Base-by-base conservation (phyloP, 2,113 vertebrate species). In the Trichomycterus rosablanca region DNA sequence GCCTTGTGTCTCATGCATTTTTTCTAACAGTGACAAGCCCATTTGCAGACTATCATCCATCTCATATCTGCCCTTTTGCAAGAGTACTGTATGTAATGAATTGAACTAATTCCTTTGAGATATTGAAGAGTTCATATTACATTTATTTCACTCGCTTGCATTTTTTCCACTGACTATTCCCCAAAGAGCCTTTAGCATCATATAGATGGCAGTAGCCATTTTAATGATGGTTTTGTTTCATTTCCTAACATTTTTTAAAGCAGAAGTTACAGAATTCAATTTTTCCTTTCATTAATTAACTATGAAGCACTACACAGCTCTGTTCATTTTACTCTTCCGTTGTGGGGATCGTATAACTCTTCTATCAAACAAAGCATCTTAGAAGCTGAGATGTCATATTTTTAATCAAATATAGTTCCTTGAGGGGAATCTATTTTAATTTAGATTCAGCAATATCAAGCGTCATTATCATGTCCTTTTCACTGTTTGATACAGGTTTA, bases 21-120 rank as follows among this genome's bases (percentile, higher is more conserved):
- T n/a, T 78, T 84, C 83, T 76, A 80, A 83, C 75, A 76, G 70
- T 39, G 73, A 81, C 74, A 76, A 80, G 74, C 76, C 81, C 85
- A 85, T 88, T 84, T 85, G 63, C 81, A 78, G 78, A 83, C 75
- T 78, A 80, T 78, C 78, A 84, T 86, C 82, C 74, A 84, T 87
- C 83, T 80, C 67, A 53, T 67, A 59, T 69, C 76, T 71, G 70
- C 75, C 66, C 66, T 70, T 82, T 79, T 84, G 71, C 82, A 72
- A 78, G 69, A 67, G 70, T 59, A 45, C 51, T 65, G 78, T 79
- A 84, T 80, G 77, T 81, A 84, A 84, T 86, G 83, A 80, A 83
- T 83, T 73, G 77, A 7, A 63, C 66, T 80, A 82, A 83, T 87
- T 78, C 74, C 74, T 76, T 67, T 59, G 66, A 71, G 76, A 71